Percentiles rank a stretch among this genome's conserved stretches.
phyloP scores from a whole-genome alignment of 2,888 invertebrate species.

The Cloeon dipterum region DNA sequence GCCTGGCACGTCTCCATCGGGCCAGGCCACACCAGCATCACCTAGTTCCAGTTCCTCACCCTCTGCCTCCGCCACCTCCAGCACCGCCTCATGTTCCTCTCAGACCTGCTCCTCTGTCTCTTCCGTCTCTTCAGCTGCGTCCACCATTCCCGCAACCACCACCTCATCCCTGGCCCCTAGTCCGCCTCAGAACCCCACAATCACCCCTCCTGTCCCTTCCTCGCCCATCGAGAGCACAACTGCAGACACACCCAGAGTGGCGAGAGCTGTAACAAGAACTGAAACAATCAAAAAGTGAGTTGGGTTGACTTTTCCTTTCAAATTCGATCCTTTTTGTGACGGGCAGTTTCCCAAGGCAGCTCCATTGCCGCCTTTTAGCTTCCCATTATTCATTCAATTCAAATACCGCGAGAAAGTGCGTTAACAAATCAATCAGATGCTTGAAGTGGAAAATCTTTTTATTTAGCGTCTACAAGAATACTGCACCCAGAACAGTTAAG shows the following conservation, averaged over 20 bases:
- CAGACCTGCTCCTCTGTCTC: background rate
- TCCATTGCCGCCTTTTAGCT: no score
- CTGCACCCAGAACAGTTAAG: no score
- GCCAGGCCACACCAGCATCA: background rate
- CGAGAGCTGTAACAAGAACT: background rate
- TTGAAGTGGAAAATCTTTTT: no score
- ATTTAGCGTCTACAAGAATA: no score
- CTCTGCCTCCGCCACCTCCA: background rate
- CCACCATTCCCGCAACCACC: background rate
- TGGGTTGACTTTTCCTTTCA: no score
- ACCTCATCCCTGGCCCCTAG: no score
- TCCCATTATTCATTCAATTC: no score
- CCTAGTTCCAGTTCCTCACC: background rate
- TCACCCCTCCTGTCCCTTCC: background rate
- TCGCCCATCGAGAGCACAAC: background rate
- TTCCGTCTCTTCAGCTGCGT: background rate
- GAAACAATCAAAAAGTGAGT: background rate
- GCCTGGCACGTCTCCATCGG: background rate
- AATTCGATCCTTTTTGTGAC: no score
- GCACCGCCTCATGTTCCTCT: constrained; percentile 1
- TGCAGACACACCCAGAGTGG: background rate
- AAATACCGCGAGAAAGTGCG: no score
- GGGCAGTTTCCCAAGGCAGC: no score
- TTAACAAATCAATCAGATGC: no score
- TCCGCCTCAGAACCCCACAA: background rate